Evolutionary conservation across 2,797 vertebrate species (phyloP), one percentile per base, ranked within the genome.

Genomic region (Typhlichthys subterraneus): DNA sequence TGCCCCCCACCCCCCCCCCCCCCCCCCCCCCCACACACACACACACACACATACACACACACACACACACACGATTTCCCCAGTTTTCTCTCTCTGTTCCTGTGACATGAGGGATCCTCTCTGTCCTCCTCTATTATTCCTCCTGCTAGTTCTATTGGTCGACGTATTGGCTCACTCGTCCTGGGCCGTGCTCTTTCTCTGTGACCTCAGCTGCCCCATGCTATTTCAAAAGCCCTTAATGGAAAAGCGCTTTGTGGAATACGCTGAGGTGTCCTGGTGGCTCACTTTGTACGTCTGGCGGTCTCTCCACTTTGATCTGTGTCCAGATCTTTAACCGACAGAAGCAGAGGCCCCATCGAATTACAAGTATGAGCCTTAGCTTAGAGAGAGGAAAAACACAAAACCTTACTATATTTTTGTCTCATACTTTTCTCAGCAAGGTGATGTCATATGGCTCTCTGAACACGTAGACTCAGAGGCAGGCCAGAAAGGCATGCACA

Each of bases 101-200:
- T 58, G 33, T 23, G 47, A 55, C 57, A 55, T 55, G 8, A 65
- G n/a, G 23, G 17, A 38, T 80, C 46, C 31, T 77, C 13, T 78
- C 31, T 63, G 0, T 33, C 10, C n/a, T 29, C 38, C 50, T 51
- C 5, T 9, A 1, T 46, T 54, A 13, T 19, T 59, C 47, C 54
- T 57, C 57, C 10, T 49, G 4, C 23, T 8, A 49, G 49, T 19
- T 45, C 42, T 60, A 55, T 62, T 66, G 15, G n/a, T 54, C 12
- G 2, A 42, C 48, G 0, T 13, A 12, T 23, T 17, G 23, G 2
- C n/a, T 11, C 12, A 9, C 7, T 17, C 31, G 13, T 38, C 17
- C 19, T 17, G 23, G n/a, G 7, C 17, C 12, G 15, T 53, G 53
- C 10, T 4, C 42, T 67, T 45, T 14, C 4, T 23, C 60, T 13